Base-by-base conservation (phyloP, 1,140 invertebrate genomes). In the Listronotus bonariensis region DNA sequence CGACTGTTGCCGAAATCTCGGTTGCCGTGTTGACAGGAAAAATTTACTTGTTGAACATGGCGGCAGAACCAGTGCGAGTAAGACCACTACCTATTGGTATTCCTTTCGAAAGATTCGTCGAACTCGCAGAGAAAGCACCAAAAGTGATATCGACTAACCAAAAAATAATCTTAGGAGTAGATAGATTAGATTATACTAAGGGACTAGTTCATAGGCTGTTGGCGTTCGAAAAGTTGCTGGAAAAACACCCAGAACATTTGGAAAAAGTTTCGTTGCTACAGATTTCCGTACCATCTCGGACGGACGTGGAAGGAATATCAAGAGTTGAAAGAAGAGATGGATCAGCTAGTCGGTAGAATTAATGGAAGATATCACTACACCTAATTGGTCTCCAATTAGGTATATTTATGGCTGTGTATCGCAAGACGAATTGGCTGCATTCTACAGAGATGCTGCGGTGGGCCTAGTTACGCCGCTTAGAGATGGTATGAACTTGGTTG, bases 401-500 rank as follows among this genome's bases (percentile, higher is more conserved):
- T 95, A 96, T 73, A 95, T 96, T 70, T 95, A 92, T 75, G 92
- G 92, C 1, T 93, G 90, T 75, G 88, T 95, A 0, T 89, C 87
- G 58, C 92, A 95, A 79, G 88, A 91, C 68, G 90, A 93, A 73
- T 75, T 96, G 31, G 92, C 92, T 2, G 90, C 91, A 0, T 89
- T 93, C 67, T 94, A 94, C 78, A 82, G 92, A 14, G 92, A 95
- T 72, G 87, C 92, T 0, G 88, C 91, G 0, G 92, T 96, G 0
- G 92, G 90, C 15, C 77, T 95, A 14, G 92, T 96, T 0, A 95
- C 93, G 0, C 93, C 93, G 0, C 78, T 95, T 0, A 80, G 93
- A 43, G 93, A 96, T 76, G 93, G 93, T 45, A 96, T 96, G 93
- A 96, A 96, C 80, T 82, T 96, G 43, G 93, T 96, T 1, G 93